Evolutionary conservation across 1,140 invertebrate species (phyloP), one percentile per base, ranked within the genome.

Genomic region (Megathymus violae): DNA sequence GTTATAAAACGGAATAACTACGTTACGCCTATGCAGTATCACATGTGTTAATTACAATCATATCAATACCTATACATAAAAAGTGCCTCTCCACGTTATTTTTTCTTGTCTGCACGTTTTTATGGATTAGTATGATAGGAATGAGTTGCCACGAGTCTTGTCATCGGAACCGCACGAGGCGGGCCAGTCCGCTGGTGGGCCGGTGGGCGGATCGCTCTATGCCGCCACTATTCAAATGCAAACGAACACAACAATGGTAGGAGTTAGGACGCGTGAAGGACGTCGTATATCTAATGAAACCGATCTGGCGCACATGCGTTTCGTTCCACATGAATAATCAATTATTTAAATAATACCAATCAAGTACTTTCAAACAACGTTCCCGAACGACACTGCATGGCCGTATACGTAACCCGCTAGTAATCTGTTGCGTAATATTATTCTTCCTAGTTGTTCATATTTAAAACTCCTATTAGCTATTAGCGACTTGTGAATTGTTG

Each of bases 401-500:
- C 43, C 64, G 66, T 71, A 69, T 60, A 64, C 69, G 61, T 73
- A 76, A 69, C 59, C 50, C 76, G 76, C 78, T 86, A 82, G 79
- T 82, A 81, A 83, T 83, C 85, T 88, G 86, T 89, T 88, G 82
- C 85, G 84, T 88, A 86, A 91, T 91, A 82, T 89, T 89, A 87
- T 89, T 87, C 81, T 91, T 89, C 82, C 80, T 89, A 91, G 85
- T 89, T 91, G 85, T 87, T 88, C 80, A 84, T 91, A 91, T 89
- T 87, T 85, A 87, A 89, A 87, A 85, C 75, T 91, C 88, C 88
- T 91, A 91, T 88, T 90, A 89, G 86, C 76, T 89, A 70, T 80
- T 88, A 91, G 84, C 73, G 77, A 84, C 73, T 80, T 81, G 78
- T 85, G 80, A 73, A 86, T 89, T 89, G 85, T 88, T 88, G 80